phyloP scores from a whole-genome alignment of 2,797 vertebrate species.

The Scarus forsteni region DNA sequence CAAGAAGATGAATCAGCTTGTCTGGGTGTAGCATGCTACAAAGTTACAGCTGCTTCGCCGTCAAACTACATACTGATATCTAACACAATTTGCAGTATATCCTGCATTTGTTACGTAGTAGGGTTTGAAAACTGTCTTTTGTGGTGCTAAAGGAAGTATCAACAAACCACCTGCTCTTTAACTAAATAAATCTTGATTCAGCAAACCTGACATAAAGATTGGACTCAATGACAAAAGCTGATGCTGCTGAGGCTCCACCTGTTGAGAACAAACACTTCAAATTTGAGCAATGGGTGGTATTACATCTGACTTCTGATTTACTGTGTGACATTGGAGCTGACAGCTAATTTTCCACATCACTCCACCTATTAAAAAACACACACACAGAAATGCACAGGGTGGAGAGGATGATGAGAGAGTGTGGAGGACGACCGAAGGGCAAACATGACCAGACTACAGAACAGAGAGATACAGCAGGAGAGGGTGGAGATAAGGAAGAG shows the following conservation, averaged over 20 bases:
- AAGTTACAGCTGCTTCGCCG: too few relatives aligned
- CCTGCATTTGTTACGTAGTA: too few relatives aligned
- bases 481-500: conserved; percentile 20
- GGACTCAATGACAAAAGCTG: conserved; percentile 5
- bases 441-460: conserved; percentile 44
- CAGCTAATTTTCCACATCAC: conserved; percentile 55
- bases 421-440: conserved; percentile 48
- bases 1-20: too few relatives aligned
- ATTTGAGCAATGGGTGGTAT: not conserved
- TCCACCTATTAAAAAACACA: conserved; percentile 29
- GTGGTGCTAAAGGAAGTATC: not conserved
- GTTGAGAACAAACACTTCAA: not conserved
- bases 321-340: conserved; percentile 41
- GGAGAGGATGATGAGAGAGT: conserved; percentile 5
- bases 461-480: conserved; percentile 22
- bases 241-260: not conserved
- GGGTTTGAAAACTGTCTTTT: too few relatives aligned
- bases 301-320: conserved; percentile 25
- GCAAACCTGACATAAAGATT: not conserved
- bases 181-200: not conserved
- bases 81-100: too few relatives aligned
- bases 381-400: not conserved
- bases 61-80: too few relatives aligned
- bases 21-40: too few relatives aligned
- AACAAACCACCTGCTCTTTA: not conserved